Conservation (phyloP, 2,113 vertebrate species). For the Crotophaga sulcirostris region DNA sequence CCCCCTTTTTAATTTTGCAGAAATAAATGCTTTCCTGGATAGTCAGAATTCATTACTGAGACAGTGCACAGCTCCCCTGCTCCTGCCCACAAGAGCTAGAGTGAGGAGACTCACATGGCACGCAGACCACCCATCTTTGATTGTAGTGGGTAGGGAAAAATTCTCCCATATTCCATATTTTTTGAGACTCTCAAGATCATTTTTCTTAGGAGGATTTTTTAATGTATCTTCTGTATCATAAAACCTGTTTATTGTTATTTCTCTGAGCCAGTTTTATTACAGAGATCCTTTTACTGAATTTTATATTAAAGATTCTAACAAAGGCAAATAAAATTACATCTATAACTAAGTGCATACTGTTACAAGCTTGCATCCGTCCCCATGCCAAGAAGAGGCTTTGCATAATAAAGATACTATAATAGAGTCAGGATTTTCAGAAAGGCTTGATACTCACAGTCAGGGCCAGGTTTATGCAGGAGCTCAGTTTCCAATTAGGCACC, state of each 20-base stretch:
- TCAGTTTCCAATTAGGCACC: neutral
- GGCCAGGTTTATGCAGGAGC: neutral
- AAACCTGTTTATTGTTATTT: neutral
- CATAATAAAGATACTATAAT: neutral
- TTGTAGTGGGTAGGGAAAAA: neutral
- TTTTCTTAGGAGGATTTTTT: neutral
- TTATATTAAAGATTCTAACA: neutral
- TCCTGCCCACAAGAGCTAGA: neutral
- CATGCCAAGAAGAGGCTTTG: neutral
- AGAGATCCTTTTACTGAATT: neutral
- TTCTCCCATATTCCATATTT: neutral
- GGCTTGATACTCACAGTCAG: neutral
- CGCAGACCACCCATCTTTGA: neutral
- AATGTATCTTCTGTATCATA: neutral
- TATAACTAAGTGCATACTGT: neutral
- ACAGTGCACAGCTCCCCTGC: slow-evolving; percentile 31
- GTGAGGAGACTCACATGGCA: neutral
- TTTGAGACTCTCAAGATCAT: neutral
- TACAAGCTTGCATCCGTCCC: neutral
- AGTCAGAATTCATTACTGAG: slow-evolving; percentile 65
- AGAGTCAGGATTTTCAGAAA: neutral
- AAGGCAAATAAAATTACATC: slow-evolving; percentile 13
- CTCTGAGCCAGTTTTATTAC: neutral
- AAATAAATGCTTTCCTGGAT: slow-evolving; percentile 65
- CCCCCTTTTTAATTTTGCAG: slow-evolving; percentile 39